Evolutionary conservation across 2,888 invertebrate species (phyloP).

Genomic region (Resseliella maxima): DNA sequence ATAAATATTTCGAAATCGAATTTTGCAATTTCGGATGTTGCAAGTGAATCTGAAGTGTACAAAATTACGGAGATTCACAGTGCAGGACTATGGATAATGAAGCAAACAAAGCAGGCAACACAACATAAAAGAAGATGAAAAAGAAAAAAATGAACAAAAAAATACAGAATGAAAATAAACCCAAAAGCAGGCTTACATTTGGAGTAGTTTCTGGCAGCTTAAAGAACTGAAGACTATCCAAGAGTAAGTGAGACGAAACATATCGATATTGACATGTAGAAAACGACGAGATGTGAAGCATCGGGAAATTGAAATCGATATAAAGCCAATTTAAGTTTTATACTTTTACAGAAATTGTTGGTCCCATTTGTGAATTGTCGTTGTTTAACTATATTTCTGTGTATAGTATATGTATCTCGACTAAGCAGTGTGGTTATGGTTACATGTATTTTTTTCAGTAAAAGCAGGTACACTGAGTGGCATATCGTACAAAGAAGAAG

Average conservation of each 20-base stretch:
- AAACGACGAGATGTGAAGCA: background rate
- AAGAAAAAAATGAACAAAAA: background rate
- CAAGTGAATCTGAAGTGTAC: conserved; percentile 45
- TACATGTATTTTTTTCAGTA: background rate
- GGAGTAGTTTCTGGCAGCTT: background rate
- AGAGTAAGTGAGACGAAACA: background rate
- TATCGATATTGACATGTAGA: conserved; percentile 47
- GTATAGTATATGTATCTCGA: background rate
- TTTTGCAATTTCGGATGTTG: conserved; percentile 3
- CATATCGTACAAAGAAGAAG: background rate
- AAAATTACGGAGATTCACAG: conserved; percentile 3
- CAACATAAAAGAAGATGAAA: too few species aligned
- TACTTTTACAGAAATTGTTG: conserved; percentile 35
- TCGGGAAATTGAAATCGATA: conserved; percentile 51
- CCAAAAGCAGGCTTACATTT: conserved; percentile 8
- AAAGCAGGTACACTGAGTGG: too few species aligned
- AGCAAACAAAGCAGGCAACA: background rate
- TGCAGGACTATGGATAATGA: conserved; percentile 36
- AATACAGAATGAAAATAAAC: background rate
- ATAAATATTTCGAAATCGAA: conserved; percentile 26
- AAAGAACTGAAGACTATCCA: background rate
- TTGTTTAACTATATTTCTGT: conserved; percentile 34
- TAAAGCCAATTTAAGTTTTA: conserved; percentile 53
- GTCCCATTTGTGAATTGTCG: conserved; percentile 53
- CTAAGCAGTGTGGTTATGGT: background rate